Percentiles rank a stretch among this genome's conserved stretches.
These are phyloP conservation scores for Dusona sp. DNA, from an alignment of 2,888 invertebrate genomes.

Conservation along the genomic window DNA sequence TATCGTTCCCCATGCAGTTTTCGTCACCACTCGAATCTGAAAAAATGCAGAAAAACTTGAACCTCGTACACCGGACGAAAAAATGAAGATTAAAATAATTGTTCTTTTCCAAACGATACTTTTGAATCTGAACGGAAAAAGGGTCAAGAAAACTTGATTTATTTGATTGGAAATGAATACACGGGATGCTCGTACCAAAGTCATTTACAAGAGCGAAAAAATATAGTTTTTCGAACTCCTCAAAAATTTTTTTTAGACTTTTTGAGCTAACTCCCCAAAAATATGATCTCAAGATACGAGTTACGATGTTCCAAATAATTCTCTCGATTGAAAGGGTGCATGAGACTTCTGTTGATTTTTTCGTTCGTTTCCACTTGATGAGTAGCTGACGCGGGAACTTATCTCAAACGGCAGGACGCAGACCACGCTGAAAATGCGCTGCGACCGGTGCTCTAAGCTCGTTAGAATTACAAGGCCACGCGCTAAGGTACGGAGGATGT, in stretches of 20 bases:
- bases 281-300: background rate
- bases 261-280: background rate
- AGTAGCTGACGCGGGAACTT: slow-evolving; percentile 39
- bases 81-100: background rate
- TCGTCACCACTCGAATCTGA: background rate
- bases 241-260: background rate
- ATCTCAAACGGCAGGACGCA: slow-evolving; percentile 23
- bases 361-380: slow-evolving; percentile 27
- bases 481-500: slow-evolving; percentile 81
- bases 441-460: slow-evolving; percentile 79
- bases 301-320: background rate
- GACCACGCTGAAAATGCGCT: slow-evolving; percentile 62
- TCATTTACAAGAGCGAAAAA: too few species aligned
- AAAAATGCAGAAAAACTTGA: background rate
- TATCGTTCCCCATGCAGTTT: background rate
- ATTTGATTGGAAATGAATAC: too few species aligned
- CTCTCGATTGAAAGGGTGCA: background rate
- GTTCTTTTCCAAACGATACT: background rate
- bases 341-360: background rate
- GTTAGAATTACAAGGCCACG: slow-evolving; percentile 82
- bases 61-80: background rate
- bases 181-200: too few species aligned
- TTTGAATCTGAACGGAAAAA: background rate
- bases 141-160: background rate
- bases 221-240: background rate